Evolutionary conservation across 2,888 invertebrate genomes (phyloP).

Genomic region (Digitonthophagus gazella): DNA sequence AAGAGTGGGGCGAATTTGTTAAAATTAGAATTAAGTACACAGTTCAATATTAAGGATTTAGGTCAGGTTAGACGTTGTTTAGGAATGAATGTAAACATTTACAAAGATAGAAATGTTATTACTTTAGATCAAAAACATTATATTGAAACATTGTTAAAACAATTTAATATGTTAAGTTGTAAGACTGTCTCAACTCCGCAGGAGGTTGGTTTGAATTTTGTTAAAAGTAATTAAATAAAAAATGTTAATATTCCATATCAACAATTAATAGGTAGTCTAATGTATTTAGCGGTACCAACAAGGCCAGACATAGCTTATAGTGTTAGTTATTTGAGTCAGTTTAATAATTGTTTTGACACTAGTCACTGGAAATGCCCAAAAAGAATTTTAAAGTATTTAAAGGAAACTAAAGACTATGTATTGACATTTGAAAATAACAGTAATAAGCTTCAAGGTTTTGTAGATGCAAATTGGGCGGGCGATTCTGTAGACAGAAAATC

Average conservation of each 20-base stretch:
- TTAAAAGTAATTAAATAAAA: background rate
- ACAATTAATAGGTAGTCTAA: no score
- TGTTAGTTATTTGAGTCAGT: slow-evolving; percentile 31
- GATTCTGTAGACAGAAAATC: slow-evolving; percentile 25
- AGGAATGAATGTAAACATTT: no score
- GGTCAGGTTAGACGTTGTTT: slow-evolving; percentile 31
- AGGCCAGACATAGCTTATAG: slow-evolving; percentile 34
- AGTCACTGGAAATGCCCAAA: no score
- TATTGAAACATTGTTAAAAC: slow-evolving; percentile 24
- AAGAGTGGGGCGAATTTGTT: slow-evolving; percentile 11
- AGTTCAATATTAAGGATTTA: slow-evolving; percentile 35
- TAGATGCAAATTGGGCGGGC: slow-evolving; percentile 37
- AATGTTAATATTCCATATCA: no score
- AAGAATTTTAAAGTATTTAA: no score
- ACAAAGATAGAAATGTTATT: no score
- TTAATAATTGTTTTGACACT: slow-evolving; percentile 29
- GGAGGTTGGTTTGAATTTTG: slow-evolving; percentile 7
- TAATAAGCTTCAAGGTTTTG: slow-evolving; percentile 29
- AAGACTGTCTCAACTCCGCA: slow-evolving; percentile 9
- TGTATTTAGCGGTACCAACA: slow-evolving; percentile 31
- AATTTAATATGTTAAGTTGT: slow-evolving; percentile 20
- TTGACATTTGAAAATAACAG: slow-evolving; percentile 28
- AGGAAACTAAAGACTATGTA: slow-evolving; percentile 30
- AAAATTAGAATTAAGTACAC: slow-evolving; percentile 27
- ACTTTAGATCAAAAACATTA: slow-evolving; percentile 30